Conservation (phyloP, 1,140 invertebrate genomes). For the Drosophila tsacasi region DNA sequence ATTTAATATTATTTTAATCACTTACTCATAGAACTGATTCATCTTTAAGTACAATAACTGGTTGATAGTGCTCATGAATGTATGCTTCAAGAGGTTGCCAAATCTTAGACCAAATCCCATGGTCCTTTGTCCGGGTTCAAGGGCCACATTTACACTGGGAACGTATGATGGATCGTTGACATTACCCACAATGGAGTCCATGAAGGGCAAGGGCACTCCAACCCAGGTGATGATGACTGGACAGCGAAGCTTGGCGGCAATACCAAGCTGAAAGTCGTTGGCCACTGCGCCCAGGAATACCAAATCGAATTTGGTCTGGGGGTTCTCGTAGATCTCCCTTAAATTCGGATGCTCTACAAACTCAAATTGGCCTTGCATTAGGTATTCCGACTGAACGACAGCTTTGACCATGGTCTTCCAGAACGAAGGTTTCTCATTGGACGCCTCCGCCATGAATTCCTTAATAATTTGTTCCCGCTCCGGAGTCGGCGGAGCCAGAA, state of each 20-base stretch:
- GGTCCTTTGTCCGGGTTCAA: conserved; percentile 7
- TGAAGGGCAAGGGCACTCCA: conserved; percentile 24
- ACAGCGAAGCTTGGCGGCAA: conserved; percentile 63
- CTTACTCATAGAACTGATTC: conserved; percentile 18
- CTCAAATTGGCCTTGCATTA: conserved; percentile 56
- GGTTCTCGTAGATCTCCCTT: conserved; percentile 50
- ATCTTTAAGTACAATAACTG: conserved; percentile 8
- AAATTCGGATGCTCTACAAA: conserved; percentile 53
- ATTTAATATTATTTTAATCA: not conserved
- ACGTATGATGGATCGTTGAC: conserved; percentile 58
- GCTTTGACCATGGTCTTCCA: conserved; percentile 16
- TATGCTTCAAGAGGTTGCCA: conserved; percentile 14
- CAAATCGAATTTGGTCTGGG: conserved; percentile 67
- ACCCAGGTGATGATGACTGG: conserved; percentile 66
- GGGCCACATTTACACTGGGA: conserved; percentile 34
- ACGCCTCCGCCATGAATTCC: conserved; percentile 31
- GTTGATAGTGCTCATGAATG: not conserved
- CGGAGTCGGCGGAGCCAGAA: conserved; percentile 46
- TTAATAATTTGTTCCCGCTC: conserved; percentile 33
- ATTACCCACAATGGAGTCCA: conserved; percentile 60
- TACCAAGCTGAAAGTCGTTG: conserved; percentile 70
- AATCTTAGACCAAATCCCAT: conserved; percentile 23
- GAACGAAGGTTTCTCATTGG: conserved; percentile 34
- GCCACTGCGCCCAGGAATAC: conserved; percentile 64
- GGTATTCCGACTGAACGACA: not conserved